These are phyloP conservation scores for Hoplodrina blanda DNA, from an alignment of 2,888 invertebrate species.

Conservation along the genomic window DNA sequence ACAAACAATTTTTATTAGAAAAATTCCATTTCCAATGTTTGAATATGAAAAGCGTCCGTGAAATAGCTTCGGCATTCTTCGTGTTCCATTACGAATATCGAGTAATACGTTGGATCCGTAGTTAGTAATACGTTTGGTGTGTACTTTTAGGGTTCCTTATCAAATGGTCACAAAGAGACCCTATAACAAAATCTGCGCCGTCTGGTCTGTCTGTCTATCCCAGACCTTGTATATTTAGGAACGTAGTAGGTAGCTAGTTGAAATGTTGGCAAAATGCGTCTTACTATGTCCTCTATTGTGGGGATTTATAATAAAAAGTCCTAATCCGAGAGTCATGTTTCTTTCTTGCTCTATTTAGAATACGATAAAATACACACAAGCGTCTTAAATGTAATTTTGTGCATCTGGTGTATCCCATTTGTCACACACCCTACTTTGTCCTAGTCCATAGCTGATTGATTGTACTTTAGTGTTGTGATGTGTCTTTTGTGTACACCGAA, in stretches of 20 bases:
- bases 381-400: no score
- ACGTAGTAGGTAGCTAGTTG: background rate
- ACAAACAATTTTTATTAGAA: slow-evolving; percentile 56
- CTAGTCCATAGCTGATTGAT: no score
- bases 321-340: no score
- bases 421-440: no score
- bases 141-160: slow-evolving; percentile 14
- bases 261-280: background rate
- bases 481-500: no score
- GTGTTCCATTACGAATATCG: slow-evolving; percentile 57
- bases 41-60: slow-evolving; percentile 57
- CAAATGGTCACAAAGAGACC: no score
- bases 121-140: slow-evolving; percentile 38
- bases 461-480: no score
- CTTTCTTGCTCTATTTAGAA: background rate
- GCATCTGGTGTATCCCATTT: no score
- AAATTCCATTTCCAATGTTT: slow-evolving; percentile 59
- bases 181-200: background rate
- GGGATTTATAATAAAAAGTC: no score
- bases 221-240: background rate
- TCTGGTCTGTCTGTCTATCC: background rate
- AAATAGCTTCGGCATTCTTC: slow-evolving; percentile 54
- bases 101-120: slow-evolving; percentile 50
- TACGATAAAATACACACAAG: background rate
- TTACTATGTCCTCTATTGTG: background rate